Evolutionary conservation across 1,140 invertebrate species (phyloP).

Genomic region (Macrostomum lignano): DNA sequence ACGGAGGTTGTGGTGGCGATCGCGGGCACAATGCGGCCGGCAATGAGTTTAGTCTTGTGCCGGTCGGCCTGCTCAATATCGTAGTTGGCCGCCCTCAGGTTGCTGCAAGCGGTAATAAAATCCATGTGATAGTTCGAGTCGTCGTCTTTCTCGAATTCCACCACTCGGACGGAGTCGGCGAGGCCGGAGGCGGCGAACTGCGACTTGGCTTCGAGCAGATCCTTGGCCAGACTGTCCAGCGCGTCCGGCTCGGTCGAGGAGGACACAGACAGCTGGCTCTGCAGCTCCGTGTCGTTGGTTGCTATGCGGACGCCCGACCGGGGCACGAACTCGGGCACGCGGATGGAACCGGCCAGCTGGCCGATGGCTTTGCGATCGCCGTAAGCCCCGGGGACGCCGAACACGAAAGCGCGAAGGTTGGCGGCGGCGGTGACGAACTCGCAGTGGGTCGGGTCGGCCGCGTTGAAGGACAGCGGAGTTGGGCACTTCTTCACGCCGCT

Average conservation of each 20-base stretch:
- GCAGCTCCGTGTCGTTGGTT: conserved; percentile 87
- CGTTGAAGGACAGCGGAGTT: conserved; percentile 34
- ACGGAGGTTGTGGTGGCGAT: conserved; percentile 93
- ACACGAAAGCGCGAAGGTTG: conserved; percentile 67
- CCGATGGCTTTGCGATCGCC: no score
- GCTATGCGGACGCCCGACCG: conserved; percentile 79
- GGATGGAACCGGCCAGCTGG: no score
- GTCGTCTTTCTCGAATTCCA: conserved; percentile 96
- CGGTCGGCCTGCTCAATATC: conserved; percentile 68
- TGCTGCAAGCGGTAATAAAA: conserved; percentile 86
- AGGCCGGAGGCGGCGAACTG: no score
- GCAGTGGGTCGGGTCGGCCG: conserved; percentile 36
- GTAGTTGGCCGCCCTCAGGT: conserved; percentile 79
- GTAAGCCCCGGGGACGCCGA: no score
- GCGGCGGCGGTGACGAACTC: conserved; percentile 71
- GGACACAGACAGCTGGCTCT: no score
- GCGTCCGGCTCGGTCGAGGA: no score
- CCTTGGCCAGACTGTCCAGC: no score
- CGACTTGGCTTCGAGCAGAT: no score
- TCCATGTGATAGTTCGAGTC: conserved; percentile 93
- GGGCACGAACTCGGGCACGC: conserved; percentile 65
- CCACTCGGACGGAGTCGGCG: conserved; percentile 11
- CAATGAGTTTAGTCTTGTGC: conserved; percentile 84
- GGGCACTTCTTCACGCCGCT: conserved; percentile 92
- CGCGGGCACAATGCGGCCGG: conserved; percentile 91